Percentiles rank a stretch among this genome's conserved stretches.
These are phyloP conservation scores for Callocephalon fimbriatum DNA, from an alignment of 2,113 vertebrate species.

Conservation along the genomic window DNA sequence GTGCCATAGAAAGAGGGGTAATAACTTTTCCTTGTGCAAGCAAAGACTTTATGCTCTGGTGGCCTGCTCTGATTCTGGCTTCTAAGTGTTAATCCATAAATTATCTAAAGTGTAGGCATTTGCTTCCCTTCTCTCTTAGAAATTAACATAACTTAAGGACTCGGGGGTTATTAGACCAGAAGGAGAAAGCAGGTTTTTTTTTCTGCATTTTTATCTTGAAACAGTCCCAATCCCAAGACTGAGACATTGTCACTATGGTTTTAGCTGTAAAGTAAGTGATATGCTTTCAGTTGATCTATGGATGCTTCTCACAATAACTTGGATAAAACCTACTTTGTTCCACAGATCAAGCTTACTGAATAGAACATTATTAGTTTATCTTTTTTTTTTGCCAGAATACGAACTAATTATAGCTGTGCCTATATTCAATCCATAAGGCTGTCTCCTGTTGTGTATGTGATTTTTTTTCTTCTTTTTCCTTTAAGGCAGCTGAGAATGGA, in stretches of 20 bases:
- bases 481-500: constrained; percentile 92
- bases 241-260: neutral
- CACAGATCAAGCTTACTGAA: neutral
- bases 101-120: neutral
- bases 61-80: neutral
- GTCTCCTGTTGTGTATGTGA: neutral
- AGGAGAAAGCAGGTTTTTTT: neutral
- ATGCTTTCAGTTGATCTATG: neutral
- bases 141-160: neutral
- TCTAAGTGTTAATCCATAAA: neutral
- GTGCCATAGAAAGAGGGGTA: neutral
- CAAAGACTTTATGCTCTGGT: neutral
- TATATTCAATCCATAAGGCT: neutral
- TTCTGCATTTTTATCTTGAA: neutral
- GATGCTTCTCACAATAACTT: neutral
- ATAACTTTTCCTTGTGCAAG: neutral
- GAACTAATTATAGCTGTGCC: neutral
- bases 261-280: neutral
- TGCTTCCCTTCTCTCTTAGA: neutral
- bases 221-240: neutral
- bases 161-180: neutral
- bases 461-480: neutral
- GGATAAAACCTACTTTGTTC: neutral
- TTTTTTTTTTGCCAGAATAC: neutral
- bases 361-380: neutral